These are phyloP conservation scores for Scyliorhinus canicula DNA, from an alignment of 2,797 vertebrate species.

Conservation along the genomic window DNA sequence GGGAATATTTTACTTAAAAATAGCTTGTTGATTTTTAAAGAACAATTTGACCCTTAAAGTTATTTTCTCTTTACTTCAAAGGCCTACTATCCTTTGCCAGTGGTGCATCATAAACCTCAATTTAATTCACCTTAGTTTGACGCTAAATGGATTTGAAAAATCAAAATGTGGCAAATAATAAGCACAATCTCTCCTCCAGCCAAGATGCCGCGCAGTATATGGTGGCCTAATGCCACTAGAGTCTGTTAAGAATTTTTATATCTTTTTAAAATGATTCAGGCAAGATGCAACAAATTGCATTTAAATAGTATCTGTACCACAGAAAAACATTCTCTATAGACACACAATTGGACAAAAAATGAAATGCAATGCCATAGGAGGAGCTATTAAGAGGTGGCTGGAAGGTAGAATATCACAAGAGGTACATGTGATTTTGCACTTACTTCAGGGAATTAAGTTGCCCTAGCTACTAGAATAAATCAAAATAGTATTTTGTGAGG, in stretches of 20 bases:
- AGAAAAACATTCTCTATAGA: background rate
- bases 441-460: background rate
- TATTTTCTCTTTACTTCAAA: too few relatives aligned
- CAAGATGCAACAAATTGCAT: background rate
- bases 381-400: background rate
- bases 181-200: background rate
- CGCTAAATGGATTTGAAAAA: background rate
- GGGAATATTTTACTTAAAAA: too few relatives aligned
- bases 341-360: background rate
- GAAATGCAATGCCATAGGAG: too few relatives aligned
- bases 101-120: too few relatives aligned
- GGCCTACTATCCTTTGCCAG: too few relatives aligned
- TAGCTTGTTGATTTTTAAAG: too few relatives aligned
- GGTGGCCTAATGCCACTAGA: background rate
- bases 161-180: background rate
- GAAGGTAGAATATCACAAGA: background rate
- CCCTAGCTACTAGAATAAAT: background rate
- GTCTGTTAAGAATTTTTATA: background rate
- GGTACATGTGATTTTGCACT: background rate
- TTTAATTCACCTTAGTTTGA: background rate
- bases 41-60: too few relatives aligned
- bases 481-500: background rate
- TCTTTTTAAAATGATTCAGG: background rate
- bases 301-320: background rate
- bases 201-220: background rate